Percentiles rank a stretch among this genome's conserved stretches.
These are phyloP conservation scores for Scleropages formosus DNA, from an alignment of 2,797 vertebrate genomes.

Conservation along the genomic window DNA sequence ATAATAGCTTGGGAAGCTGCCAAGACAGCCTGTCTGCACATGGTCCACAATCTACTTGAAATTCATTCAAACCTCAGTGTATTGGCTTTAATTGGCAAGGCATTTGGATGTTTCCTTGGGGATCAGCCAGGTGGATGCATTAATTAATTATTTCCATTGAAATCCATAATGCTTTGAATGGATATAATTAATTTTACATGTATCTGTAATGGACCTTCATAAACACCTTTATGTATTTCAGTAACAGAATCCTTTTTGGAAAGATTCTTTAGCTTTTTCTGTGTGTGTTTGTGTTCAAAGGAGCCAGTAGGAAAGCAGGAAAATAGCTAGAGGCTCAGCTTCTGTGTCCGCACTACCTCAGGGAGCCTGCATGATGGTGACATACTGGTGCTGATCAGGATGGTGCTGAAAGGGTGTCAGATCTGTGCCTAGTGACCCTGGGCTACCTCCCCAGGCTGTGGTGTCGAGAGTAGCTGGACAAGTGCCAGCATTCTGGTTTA, in stretches of 20 bases:
- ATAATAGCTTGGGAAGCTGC: conserved; percentile 48
- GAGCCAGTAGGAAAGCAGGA: conserved; percentile 8
- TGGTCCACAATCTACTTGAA: conserved; percentile 39
- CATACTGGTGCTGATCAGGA: background rate
- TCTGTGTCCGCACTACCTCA: background rate
- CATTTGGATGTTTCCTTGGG: background rate
- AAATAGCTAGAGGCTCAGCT: background rate
- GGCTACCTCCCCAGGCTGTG: background rate
- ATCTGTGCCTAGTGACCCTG: background rate
- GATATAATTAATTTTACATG: conserved; percentile 9
- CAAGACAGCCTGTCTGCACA: conserved; percentile 42
- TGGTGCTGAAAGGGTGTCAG: background rate
- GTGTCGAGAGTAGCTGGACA: background rate
- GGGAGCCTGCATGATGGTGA: background rate
- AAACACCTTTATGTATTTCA: conserved; percentile 6
- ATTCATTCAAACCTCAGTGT: conserved; percentile 3
- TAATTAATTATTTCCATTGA: no score
- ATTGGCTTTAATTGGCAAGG: conserved; percentile 8
- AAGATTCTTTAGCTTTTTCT: conserved; percentile 31
- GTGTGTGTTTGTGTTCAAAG: conserved; percentile 21
- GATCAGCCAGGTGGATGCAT: background rate
- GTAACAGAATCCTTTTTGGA: background rate
- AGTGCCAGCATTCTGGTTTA: background rate
- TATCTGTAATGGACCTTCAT: background rate
- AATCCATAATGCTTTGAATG: background rate